These are phyloP conservation scores for Alcedo quadribrachys DNA, from an alignment of 2,797 vertebrate genomes.

Conservation along the genomic window DNA sequence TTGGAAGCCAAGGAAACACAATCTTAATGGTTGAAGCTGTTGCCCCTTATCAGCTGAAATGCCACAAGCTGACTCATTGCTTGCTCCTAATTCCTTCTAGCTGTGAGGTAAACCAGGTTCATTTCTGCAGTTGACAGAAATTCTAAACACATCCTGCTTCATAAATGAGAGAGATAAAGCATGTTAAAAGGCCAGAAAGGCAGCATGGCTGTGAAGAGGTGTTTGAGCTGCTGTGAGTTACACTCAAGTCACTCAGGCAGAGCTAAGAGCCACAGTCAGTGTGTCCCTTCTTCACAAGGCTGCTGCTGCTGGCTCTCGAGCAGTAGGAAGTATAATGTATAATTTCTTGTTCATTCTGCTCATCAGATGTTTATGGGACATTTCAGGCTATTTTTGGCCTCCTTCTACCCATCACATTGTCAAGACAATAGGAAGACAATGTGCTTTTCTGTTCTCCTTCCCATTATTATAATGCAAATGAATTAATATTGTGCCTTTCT, in stretches of 20 bases:
- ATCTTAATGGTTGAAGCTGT: not conserved
- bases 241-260: not conserved
- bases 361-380: not conserved
- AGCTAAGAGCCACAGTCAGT: not conserved
- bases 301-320: not conserved
- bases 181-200: not conserved
- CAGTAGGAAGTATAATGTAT: not conserved
- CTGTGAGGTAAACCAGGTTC: not conserved
- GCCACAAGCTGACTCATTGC: not conserved
- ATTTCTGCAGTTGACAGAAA: not conserved
- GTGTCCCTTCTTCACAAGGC: not conserved
- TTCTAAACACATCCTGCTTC: not conserved
- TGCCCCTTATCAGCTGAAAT: not conserved
- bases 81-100: not conserved
- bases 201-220: not conserved
- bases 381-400: constrained; percentile 20
- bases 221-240: not conserved
- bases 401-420: not conserved
- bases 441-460: constrained; percentile 8
- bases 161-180: not conserved
- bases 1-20: not conserved
- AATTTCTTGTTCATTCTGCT: not conserved
- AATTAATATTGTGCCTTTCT: constrained; percentile 1
- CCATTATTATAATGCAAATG: not conserved
- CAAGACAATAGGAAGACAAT: constrained; percentile 1